Conservation (phyloP, 2,888 invertebrate genomes). For the Lysandra coridon region DNA sequence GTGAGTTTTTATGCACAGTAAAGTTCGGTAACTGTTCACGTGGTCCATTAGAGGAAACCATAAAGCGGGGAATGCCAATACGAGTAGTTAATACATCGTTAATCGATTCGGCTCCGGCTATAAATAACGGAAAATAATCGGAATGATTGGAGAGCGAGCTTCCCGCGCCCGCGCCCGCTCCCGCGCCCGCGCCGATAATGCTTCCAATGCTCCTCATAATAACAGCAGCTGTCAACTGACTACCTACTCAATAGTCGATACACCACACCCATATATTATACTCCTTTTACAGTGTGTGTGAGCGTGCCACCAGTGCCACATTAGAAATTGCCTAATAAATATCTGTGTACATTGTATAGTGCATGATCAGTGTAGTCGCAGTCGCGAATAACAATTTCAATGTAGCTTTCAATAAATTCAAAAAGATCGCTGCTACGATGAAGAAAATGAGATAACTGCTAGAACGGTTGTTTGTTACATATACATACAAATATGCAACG, state of each 20-base stretch:
- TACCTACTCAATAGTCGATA: neutral
- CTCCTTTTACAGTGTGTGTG: neutral
- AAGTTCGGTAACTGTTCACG: conserved; percentile 20
- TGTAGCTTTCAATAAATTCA: neutral
- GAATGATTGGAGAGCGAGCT: neutral
- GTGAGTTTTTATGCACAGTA: neutral
- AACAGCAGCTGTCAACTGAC: neutral
- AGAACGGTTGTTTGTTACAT: neutral
- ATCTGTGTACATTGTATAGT: neutral
- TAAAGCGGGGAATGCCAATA: conserved; percentile 27
- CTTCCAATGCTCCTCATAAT: neutral
- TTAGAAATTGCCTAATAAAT: neutral
- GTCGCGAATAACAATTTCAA: neutral
- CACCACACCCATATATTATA: neutral
- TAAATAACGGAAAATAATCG: conserved; percentile 22
- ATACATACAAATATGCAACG: neutral
- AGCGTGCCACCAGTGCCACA: neutral
- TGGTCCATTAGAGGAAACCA: neutral
- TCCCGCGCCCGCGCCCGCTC: neutral
- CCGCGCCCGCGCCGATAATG: neutral
- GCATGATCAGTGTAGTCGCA: neutral
- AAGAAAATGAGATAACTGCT: neutral
- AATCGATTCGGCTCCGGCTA: neutral
- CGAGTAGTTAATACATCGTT: neutral
- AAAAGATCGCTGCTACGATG: neutral